Conservation (phyloP, 2,113 vertebrate genomes). For the Sceloporus undulatus region DNA sequence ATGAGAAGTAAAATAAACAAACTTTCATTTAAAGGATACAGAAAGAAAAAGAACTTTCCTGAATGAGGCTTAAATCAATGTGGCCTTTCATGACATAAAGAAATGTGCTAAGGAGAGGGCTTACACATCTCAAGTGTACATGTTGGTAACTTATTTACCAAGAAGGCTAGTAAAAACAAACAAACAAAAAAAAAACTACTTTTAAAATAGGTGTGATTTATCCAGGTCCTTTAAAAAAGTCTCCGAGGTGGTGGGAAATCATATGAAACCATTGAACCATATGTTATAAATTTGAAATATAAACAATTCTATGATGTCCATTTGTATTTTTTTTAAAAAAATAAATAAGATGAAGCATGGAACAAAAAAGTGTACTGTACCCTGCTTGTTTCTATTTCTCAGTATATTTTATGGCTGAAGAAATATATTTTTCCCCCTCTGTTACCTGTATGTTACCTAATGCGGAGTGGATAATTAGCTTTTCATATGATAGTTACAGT, state of each 20-base stretch:
- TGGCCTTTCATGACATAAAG: too few relatives aligned
- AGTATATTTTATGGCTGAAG: neutral
- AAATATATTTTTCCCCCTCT: neutral
- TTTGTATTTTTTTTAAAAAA: neutral
- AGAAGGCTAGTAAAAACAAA: too few relatives aligned
- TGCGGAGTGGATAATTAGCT: constrained; percentile 1
- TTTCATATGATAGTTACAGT: neutral
- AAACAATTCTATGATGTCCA: neutral
- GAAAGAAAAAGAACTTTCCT: too few relatives aligned
- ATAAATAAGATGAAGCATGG: neutral
- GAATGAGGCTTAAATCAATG: too few relatives aligned
- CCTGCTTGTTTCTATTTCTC: neutral
- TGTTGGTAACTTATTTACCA: too few relatives aligned
- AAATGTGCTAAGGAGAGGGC: too few relatives aligned
- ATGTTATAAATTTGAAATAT: neutral
- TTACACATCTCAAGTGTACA: too few relatives aligned
- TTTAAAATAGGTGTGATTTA: neutral
- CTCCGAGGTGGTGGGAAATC: neutral
- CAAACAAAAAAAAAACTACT: neutral
- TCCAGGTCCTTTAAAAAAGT: neutral
- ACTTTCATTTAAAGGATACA: too few relatives aligned
- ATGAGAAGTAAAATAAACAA: too few relatives aligned
- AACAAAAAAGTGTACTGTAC: neutral
- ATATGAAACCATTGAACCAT: neutral
- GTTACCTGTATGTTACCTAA: neutral